Evolutionary conservation across 2,797 vertebrate species (phyloP), one percentile per base, ranked within the genome.

Genomic region (Sebastes wilsoni): DNA sequence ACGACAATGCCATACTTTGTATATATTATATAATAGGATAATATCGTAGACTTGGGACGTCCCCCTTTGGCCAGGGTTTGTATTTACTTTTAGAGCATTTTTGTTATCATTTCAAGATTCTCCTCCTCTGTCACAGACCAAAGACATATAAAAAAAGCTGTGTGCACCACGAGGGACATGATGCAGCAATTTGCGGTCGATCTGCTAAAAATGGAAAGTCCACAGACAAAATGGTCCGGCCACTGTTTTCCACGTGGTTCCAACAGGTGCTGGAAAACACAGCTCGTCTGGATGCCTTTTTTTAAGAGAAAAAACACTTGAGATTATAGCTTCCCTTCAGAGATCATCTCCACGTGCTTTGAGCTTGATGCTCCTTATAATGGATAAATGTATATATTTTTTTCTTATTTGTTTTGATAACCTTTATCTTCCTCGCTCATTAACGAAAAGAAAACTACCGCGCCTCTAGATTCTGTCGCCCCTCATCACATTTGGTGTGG

Each of bases 191-290:
- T 94, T 93, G 92, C 25, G 92, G 93, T 80, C 5, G 4, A 28
- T 49, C 67, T 87, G 76, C 93, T 95, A 93, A 94, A 95, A 94
- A 86, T 80, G 88, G 87, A 84, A 77, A 86, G 84, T 90, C 83
- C 79, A 77, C 80, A 90, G 89, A 82, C 80, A 70, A 67, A 85
- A 74, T 64, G 82, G 69, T 87, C 81, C 4, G 18, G 56, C 69
- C 72, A 59, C 65, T 77, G 75, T 82, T 84, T 91, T 91, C 89
- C 73, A 88, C 56, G 61, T 80, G 68, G 86, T 89, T 89, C 83
- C 85, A 80, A 83, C 93, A 95, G 94, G 94, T 95, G 89, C 86
- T 80, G 78, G 75, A 74, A 90, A 86, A 87, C 79, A 71, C 66
- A 72, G 66, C 38, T 78, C 25, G 70, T 77, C 85, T 91, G 75